Evolutionary conservation across 2,888 invertebrate genomes (phyloP).

Genomic region (Drosophila maculinotata): DNA sequence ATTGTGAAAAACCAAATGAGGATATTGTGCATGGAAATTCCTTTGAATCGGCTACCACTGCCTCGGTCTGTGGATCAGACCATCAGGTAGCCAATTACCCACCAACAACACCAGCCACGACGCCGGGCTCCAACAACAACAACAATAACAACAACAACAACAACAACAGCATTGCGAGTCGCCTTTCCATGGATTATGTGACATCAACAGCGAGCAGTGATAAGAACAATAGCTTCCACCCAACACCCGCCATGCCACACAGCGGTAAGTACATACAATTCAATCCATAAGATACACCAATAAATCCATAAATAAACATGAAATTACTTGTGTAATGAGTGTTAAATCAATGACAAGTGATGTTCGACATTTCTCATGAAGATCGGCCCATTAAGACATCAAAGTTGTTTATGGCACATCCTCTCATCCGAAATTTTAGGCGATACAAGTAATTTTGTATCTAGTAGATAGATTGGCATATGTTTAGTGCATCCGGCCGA

Average conservation of each 20-base stretch:
- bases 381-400: slow-evolving; percentile 56
- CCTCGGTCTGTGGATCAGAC: slow-evolving; percentile 83
- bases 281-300: slow-evolving; percentile 6
- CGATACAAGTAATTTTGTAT: slow-evolving; percentile 13
- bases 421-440: slow-evolving; percentile 27
- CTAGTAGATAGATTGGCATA: slow-evolving; percentile 59
- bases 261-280: slow-evolving; percentile 72
- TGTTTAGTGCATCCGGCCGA: slow-evolving; percentile 76
- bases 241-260: slow-evolving; percentile 78
- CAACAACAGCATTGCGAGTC: slow-evolving; percentile 61
- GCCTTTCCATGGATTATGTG: slow-evolving; percentile 72
- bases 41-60: slow-evolving; percentile 77
- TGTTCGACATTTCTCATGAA: slow-evolving; percentile 27
- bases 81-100: slow-evolving; percentile 83
- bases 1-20: slow-evolving; percentile 82
- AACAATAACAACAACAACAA: slow-evolving; percentile 53
- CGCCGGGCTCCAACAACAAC: slow-evolving; percentile 59
- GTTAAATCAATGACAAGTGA: slow-evolving; percentile 35
- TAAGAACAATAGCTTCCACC: slow-evolving; percentile 80
- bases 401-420: slow-evolving; percentile 68
- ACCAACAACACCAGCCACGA: slow-evolving; percentile 63
- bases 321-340: slow-evolving; percentile 36
- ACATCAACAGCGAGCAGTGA: slow-evolving; percentile 76
- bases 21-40: slow-evolving; percentile 78
- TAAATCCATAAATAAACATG: slow-evolving; percentile 16